Base-by-base conservation (phyloP, 2,888 invertebrate species). In the Cynaeus angustus region DNA sequence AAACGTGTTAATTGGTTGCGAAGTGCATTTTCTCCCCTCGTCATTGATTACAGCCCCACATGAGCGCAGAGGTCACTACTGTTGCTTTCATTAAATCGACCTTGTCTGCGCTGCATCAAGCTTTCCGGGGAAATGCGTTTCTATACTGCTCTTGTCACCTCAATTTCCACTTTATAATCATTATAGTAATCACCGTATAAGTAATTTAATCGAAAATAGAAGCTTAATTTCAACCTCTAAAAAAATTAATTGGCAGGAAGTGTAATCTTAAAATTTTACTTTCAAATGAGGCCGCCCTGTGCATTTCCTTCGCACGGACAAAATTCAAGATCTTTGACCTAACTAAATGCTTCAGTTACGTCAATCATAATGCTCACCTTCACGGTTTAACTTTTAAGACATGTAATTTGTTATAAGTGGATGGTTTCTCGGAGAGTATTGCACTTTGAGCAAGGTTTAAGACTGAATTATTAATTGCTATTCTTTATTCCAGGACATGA, bases 401-500 rank as follows among this genome's bases (percentile, higher is more conserved):
- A 16, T 59, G 28, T 59, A 59, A 65, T 65, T 65, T 45, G 65
- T 65, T 41, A 65, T 65, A 65, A 65, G 43, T 33, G 43, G 64
- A 52, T 53, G 64, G 30, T 50, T 62, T 28, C 33, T 38, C 28
- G 10, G 58, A 53, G 65, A 45, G 30, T 65, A 53, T 65, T 65
- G 65, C 55, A 55, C 55, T 55, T 37, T 3, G 13, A 12, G 8
- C 21, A 21, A 50, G 50, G 28, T 38, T 50, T 38, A 45, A n/a
- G n/a, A n/a, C 7, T 4, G 13, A 37, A 16, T 21, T 56, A 33
- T 62, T 52, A 41, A 46, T 56, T 56, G 12, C 9, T 9, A 58
- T 26, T 43, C 14, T 41, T 45, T 16, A 21, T 56, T 70, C n/a
- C 70, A 85, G 84, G 83, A 83, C 70, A 82, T 82, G 72, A 85